Conservation (phyloP, 2,113 vertebrate species). For the Lepidothrix coronata region DNA sequence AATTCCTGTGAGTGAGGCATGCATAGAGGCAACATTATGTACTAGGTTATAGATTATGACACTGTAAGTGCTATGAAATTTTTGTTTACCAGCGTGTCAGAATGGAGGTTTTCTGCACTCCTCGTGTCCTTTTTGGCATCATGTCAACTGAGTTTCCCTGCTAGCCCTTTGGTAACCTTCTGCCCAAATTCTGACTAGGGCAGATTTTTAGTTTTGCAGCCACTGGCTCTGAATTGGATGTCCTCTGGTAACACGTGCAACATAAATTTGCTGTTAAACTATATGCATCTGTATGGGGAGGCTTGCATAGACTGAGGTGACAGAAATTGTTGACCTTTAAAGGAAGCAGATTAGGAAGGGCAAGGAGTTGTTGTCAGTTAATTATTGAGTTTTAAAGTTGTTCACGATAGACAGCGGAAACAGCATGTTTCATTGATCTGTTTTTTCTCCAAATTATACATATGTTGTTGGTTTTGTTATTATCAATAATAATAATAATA, state of each 20-base stretch:
- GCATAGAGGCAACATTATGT: conserved; percentile 69
- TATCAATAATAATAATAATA: neutral
- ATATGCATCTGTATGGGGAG: neutral
- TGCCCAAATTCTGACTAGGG: neutral
- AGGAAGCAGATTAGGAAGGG: neutral
- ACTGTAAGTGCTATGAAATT: neutral
- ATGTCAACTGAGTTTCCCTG: neutral
- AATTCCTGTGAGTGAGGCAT: neutral
- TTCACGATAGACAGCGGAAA: neutral
- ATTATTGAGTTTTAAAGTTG: neutral
- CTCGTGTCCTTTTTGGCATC: neutral
- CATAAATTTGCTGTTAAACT: neutral
- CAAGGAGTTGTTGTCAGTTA: neutral
- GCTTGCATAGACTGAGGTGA: neutral
- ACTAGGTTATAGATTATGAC: neutral
- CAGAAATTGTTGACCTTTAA: neutral
- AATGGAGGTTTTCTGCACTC: neutral
- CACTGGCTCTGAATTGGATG: neutral
- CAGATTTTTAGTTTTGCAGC: neutral
- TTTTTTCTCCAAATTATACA: neutral
- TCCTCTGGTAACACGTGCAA: neutral
- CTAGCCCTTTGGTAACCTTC: neutral
- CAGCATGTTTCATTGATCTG: neutral
- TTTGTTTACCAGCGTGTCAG: neutral
- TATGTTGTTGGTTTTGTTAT: neutral